Evolutionary conservation across 2,797 vertebrate genomes (phyloP).

Genomic region (Spatula versicolor): DNA sequence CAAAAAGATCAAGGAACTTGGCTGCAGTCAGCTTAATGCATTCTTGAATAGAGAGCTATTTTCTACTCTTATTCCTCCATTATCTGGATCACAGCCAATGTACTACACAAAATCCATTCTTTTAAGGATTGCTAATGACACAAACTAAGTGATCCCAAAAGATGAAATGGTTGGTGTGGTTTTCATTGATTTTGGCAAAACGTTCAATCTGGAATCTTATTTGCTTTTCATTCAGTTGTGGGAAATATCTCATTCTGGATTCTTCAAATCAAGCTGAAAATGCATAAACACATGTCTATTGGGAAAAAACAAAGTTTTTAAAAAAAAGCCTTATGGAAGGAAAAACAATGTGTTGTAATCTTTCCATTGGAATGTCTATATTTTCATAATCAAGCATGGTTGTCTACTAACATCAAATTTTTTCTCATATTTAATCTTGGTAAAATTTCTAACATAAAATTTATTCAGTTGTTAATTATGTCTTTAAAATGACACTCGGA

Average conservation of each 20-base stretch:
- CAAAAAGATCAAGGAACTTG: constrained; percentile 27
- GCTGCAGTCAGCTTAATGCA: constrained; percentile 19
- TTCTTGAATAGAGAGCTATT: constrained; percentile 32
- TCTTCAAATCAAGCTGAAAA: constrained; percentile 18
- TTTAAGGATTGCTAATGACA: constrained; percentile 42
- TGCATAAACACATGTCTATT: background rate
- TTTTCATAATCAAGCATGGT: background rate
- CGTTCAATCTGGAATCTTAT: background rate
- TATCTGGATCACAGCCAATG: background rate
- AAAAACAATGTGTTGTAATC: background rate
- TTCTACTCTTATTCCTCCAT: background rate
- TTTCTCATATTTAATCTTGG: background rate
- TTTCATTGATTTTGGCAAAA: constrained; percentile 24
- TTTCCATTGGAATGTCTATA: background rate
- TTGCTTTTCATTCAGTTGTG: constrained; percentile 26
- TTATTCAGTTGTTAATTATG: background rate
- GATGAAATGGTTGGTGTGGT: background rate
- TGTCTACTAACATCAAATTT: background rate
- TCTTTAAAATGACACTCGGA: background rate
- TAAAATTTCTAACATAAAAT: background rate
- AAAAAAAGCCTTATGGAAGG: background rate
- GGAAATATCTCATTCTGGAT: background rate
- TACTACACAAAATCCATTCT: constrained; percentile 35
- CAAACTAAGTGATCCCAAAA: constrained; percentile 32
- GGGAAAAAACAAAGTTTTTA: background rate